A percentile compares a stretch with the other conserved stretches of the same genome.
Conservation (phyloP, 2,113 vertebrate species). For the Formicarius rufipectus region DNA sequence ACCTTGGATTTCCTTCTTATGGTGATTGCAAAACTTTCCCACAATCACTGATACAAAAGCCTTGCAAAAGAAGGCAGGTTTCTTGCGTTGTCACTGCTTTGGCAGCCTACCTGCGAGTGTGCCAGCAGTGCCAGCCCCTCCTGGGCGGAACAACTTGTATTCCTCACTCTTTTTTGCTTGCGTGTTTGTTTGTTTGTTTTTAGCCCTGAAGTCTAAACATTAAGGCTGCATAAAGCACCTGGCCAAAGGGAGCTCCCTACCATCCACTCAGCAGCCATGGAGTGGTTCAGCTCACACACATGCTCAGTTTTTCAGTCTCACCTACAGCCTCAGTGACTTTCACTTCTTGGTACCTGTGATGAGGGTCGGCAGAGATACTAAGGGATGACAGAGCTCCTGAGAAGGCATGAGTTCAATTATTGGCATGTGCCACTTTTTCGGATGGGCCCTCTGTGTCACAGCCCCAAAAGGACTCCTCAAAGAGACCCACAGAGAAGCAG, state of each 20-base stretch:
- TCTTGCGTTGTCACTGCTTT: not conserved
- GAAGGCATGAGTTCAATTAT: not conserved
- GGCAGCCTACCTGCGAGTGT: not conserved
- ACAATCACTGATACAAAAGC: not conserved
- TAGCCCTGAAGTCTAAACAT: rapidly evolving
- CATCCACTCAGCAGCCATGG: not conserved
- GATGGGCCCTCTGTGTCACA: not conserved
- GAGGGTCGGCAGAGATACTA: not conserved
- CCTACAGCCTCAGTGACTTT: not conserved
- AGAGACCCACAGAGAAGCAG: not conserved
- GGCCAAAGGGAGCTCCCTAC: not conserved
- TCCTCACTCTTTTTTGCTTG: not conserved
- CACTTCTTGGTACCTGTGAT: not conserved
- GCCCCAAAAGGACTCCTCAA: not conserved
- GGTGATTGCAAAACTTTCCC: not conserved
- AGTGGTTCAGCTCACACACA: rapidly evolving
- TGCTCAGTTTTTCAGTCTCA: not conserved
- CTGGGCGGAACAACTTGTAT: not conserved
- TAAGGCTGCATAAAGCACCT: not conserved
- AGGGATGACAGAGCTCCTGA: not conserved
- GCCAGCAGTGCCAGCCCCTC: not conserved
- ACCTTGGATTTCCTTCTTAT: not conserved
- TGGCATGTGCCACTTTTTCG: not conserved
- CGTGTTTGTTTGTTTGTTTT: too few relatives aligned
- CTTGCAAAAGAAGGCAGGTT: not conserved